phyloP scores from a whole-genome alignment of 2,888 invertebrate species.

The Caenorhabditis japonica region DNA sequence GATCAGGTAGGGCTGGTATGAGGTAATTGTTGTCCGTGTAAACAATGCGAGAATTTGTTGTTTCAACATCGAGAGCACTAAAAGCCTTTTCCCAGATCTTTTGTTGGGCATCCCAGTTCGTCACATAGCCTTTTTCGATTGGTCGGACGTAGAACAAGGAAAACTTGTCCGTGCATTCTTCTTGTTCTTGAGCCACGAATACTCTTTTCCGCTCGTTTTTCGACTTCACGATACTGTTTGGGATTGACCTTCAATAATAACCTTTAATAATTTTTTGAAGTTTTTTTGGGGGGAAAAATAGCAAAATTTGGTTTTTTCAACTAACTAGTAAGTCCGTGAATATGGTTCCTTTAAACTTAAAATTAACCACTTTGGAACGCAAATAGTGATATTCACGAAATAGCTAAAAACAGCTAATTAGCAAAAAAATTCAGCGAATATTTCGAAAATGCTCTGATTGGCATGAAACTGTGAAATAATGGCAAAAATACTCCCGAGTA shows the following conservation, averaged over 20 bases:
- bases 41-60: constrained; percentile 85
- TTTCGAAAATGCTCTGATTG: too few species aligned
- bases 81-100: constrained; percentile 94
- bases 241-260: too few species aligned
- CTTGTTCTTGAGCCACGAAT: constrained; percentile 93
- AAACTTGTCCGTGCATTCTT: constrained; percentile 95
- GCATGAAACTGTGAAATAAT: too few species aligned
- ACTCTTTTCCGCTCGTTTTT: constrained; percentile 93
- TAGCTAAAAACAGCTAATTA: too few species aligned
- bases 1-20: constrained; percentile 91
- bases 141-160: constrained; percentile 93
- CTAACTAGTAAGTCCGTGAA: background rate
- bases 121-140: constrained; percentile 85
- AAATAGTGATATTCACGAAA: too few species aligned
- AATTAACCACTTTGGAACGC: too few species aligned
- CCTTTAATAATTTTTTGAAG: too few species aligned
- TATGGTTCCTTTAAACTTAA: too few species aligned
- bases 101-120: constrained; percentile 96
- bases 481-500: too few species aligned
- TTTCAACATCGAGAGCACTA: constrained; percentile 79
- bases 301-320: background rate
- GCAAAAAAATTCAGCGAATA: too few species aligned
- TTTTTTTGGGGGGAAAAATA: background rate
- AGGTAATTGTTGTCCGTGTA: constrained; percentile 95
- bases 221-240: constrained; percentile 97